A percentile compares a stretch with the other conserved stretches of the same genome.
Conservation (phyloP, 2,888 invertebrate species). For the Cabera pusaria region DNA sequence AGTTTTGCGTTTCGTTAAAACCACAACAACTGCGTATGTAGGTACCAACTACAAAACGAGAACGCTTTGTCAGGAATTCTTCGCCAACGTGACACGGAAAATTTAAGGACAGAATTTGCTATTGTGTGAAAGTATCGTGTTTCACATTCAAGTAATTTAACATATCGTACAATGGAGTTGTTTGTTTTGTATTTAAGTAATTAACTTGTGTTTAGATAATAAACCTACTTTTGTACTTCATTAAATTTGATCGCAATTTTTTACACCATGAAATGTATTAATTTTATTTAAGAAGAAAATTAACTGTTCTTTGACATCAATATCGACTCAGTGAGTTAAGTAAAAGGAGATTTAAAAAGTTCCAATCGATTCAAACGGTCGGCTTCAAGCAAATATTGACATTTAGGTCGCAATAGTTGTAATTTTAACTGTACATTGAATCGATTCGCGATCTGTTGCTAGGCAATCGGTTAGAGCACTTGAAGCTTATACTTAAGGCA, state of each 20-base stretch:
- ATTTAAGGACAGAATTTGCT: constrained; percentile 29
- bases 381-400: constrained; percentile 38
- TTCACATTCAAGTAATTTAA: constrained; percentile 44
- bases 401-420: constrained; percentile 61
- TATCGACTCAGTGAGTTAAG: constrained; percentile 45
- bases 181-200: constrained; percentile 35
- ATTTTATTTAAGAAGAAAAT: constrained; percentile 46
- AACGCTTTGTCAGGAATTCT: constrained; percentile 34
- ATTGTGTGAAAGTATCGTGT: constrained; percentile 21
- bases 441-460: constrained; percentile 50
- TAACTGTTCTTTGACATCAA: constrained; percentile 52
- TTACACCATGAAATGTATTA: constrained; percentile 20
- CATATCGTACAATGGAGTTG: constrained; percentile 39
- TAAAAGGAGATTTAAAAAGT: constrained; percentile 36
- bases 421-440: constrained; percentile 64
- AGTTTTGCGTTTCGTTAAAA: constrained; percentile 8
- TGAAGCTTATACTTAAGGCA: constrained; percentile 37
- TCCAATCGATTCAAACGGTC: constrained; percentile 17
- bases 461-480: constrained; percentile 43
- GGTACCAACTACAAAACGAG: constrained; percentile 15
- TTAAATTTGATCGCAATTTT: too few species aligned
- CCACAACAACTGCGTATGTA: constrained; percentile 7
- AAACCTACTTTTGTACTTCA: constrained; percentile 47
- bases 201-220: constrained; percentile 49
- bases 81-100: constrained; percentile 38